phyloP scores from a whole-genome alignment of 2,888 invertebrate genomes.

The Tetragonisca angustula region DNA sequence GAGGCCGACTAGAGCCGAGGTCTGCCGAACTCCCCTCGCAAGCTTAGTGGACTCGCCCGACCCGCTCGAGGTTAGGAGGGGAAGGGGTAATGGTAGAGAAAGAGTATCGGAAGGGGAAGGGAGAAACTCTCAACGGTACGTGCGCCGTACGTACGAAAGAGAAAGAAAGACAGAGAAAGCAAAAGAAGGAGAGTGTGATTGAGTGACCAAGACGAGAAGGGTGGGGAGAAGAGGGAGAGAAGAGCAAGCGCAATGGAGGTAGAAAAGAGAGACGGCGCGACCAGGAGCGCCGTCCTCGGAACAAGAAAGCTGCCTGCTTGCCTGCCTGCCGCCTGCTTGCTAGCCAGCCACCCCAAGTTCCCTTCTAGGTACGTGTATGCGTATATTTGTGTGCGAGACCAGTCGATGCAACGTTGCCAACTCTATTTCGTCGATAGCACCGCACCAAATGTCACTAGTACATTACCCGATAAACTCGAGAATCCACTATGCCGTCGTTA shows the following conservation, averaged over 20 bases:
- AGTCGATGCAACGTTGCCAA: slow-evolving; percentile 80
- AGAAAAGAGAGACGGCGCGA: slow-evolving; percentile 74
- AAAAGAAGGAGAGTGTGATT: slow-evolving; percentile 71
- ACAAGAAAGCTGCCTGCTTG: slow-evolving; percentile 76
- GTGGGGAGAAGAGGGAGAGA: slow-evolving; percentile 53
- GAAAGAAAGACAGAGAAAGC: slow-evolving; percentile 62
- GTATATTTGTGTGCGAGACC: slow-evolving; percentile 70
- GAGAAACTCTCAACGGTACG: slow-evolving; percentile 70
- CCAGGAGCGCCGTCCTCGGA: slow-evolving; percentile 78
- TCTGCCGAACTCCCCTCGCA: slow-evolving; percentile 80
- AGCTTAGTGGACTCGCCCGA: slow-evolving; percentile 83
- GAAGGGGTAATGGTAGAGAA: slow-evolving; percentile 64
- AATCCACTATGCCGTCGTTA: slow-evolving; percentile 23
- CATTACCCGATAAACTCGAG: slow-evolving; percentile 46
- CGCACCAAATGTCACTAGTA: slow-evolving; percentile 72
- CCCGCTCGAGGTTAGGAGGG: slow-evolving; percentile 72
- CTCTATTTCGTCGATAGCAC: slow-evolving; percentile 71
- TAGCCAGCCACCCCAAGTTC: slow-evolving; percentile 76
- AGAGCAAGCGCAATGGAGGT: slow-evolving; percentile 74
- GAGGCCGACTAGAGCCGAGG: slow-evolving; percentile 83
- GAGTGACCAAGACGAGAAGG: slow-evolving; percentile 65
- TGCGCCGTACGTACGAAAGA: slow-evolving; percentile 51
- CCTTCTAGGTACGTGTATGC: slow-evolving; percentile 71
- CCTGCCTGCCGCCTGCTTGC: slow-evolving; percentile 67
- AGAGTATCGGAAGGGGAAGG: slow-evolving; percentile 62